These are phyloP conservation scores for Glandiceps talaboti DNA, from an alignment of 53 echinoderm and acorn worm species.

Conservation along the genomic window DNA sequence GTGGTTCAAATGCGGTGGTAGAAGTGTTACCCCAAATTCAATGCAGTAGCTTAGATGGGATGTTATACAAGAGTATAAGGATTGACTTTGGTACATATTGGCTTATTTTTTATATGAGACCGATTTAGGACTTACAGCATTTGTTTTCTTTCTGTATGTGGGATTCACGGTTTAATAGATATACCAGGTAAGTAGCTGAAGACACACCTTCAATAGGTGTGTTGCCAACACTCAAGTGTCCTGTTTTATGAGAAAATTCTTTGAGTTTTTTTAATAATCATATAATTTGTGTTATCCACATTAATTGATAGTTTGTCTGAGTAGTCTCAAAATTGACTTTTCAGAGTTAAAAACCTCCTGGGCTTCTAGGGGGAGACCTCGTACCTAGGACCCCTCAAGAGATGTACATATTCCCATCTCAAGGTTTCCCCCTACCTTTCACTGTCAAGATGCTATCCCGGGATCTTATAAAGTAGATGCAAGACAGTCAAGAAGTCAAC, in stretches of 20 bases:
- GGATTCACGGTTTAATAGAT: no score
- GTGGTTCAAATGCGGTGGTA: background rate
- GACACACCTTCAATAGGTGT: background rate
- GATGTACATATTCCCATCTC: no score
- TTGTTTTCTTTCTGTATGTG: background rate
- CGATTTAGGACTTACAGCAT: background rate
- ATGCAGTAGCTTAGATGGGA: constrained; percentile 8
- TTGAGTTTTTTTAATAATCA: constrained; percentile 4
- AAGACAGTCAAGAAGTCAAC: no score
- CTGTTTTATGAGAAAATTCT: background rate
- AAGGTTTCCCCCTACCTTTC: no score
- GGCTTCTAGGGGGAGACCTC: no score
- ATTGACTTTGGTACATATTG: background rate
- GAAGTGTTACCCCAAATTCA: constrained; percentile 10
- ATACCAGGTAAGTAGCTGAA: background rate
- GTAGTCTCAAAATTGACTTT: no score
- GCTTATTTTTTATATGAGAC: background rate
- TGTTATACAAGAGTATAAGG: constrained; percentile 8
- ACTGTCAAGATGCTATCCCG: no score
- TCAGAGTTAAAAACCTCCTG: no score
- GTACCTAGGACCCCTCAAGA: no score
- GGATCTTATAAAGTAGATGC: no score
- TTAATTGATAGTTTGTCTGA: no score
- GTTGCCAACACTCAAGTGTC: background rate
- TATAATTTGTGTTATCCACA: background rate